Conservation (phyloP, 1,140 invertebrate species). For the Philotrypesis tridentata region DNA sequence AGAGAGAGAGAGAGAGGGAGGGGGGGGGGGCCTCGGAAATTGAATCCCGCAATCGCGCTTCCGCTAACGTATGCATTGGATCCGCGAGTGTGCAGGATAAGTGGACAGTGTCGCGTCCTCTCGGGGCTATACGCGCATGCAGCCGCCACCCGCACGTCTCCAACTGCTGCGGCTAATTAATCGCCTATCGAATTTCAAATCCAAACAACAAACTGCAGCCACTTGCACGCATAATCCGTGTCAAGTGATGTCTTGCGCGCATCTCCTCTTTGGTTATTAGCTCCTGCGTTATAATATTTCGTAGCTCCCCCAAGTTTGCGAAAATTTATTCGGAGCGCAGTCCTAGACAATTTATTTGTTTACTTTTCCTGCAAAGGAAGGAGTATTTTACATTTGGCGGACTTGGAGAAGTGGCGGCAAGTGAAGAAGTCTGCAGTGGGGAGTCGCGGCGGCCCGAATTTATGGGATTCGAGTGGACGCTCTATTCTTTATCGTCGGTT, state of each 20-base stretch:
- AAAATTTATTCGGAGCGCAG: slow-evolving; percentile 5
- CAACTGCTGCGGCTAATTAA: not conserved
- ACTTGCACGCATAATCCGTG: slow-evolving; percentile 47
- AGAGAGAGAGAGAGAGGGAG: too few relatives aligned
- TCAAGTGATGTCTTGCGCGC: too few relatives aligned
- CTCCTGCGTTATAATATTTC: too few relatives aligned
- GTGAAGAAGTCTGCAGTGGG: not conserved
- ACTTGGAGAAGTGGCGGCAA: slow-evolving; percentile 7
- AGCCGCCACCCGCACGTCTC: too few relatives aligned
- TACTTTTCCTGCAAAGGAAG: not conserved
- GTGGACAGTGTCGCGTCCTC: not conserved
- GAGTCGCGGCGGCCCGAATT: not conserved
- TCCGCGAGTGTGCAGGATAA: not conserved
- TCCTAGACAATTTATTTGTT: not conserved
- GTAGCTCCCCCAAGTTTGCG: too few relatives aligned
- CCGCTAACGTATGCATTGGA: slow-evolving; percentile 65
- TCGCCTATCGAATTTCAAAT: not conserved
- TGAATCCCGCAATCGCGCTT: slow-evolving; percentile 66
- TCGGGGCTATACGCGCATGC: too few relatives aligned
- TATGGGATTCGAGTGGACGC: slow-evolving; percentile 37
- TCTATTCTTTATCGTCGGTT: not conserved
- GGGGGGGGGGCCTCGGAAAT: slow-evolving; percentile 68
- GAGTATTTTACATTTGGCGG: slow-evolving; percentile 34
- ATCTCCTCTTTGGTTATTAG: too few relatives aligned
- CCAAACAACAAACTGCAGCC: slow-evolving; percentile 8